phyloP scores from a whole-genome alignment of 2,113 vertebrate species.

The Varanus salvator region DNA sequence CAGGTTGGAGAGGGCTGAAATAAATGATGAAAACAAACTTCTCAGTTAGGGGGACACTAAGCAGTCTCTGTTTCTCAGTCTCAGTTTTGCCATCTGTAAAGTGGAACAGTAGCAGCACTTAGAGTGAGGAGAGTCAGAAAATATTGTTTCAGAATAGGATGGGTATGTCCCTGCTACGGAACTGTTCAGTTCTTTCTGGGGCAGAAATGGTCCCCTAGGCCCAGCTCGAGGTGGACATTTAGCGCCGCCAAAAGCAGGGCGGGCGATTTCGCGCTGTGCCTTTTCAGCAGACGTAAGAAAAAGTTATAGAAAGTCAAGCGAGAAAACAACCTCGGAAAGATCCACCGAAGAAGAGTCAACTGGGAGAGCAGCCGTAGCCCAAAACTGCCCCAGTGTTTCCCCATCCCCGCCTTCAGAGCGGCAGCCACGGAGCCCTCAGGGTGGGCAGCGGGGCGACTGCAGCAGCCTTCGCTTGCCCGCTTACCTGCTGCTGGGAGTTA shows the following conservation, averaged over 20 bases:
- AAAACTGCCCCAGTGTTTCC: neutral
- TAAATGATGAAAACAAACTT: neutral
- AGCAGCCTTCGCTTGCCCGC: neutral
- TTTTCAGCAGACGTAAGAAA: neutral
- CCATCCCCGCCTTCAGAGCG: too few species aligned
- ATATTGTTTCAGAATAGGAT: neutral
- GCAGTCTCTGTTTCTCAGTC: neutral
- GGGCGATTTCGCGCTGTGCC: too few species aligned
- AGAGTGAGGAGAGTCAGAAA: neutral
- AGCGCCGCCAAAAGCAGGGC: neutral
- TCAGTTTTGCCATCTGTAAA: constrained; percentile 2
- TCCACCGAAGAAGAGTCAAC: neutral
- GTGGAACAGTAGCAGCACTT: neutral
- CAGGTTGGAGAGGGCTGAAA: too few species aligned
- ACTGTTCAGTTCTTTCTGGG: neutral
- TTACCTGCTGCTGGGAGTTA: constrained; percentile 88
- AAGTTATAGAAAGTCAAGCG: neutral
- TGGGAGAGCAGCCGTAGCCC: too few species aligned
- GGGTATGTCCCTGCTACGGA: neutral
- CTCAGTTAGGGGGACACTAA: neutral
- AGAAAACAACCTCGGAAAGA: neutral
- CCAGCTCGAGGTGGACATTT: neutral
- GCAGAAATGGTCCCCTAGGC: neutral
- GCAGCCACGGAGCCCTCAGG: neutral
- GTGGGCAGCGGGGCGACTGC: neutral